These are phyloP conservation scores for Creontiades dilutus DNA, from an alignment of 2,888 invertebrate genomes.

Conservation along the genomic window DNA sequence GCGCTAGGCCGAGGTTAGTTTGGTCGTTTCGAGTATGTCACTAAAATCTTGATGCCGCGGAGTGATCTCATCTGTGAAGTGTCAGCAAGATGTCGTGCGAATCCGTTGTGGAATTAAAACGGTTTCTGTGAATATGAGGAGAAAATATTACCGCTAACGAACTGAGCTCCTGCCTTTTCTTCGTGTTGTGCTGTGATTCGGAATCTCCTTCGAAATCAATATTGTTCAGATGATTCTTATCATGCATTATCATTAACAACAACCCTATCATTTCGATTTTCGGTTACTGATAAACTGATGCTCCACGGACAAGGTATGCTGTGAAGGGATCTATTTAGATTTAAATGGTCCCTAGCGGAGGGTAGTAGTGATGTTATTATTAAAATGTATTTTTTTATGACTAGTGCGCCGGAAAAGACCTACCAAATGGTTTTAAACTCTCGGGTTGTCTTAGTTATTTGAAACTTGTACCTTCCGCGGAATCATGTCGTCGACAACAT, in stretches of 20 bases:
- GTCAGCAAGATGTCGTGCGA: slow-evolving; percentile 58
- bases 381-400: slow-evolving; percentile 59
- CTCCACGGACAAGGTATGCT: slow-evolving; percentile 41
- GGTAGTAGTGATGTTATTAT: slow-evolving; percentile 53
- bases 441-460: slow-evolving; percentile 42
- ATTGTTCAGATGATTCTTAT: slow-evolving; percentile 54
- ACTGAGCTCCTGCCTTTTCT: slow-evolving; percentile 26
- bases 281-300: slow-evolving; percentile 51
- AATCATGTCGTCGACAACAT: slow-evolving; percentile 84
- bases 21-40: slow-evolving; percentile 29
- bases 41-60: slow-evolving; percentile 52
- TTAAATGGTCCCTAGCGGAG: slow-evolving; percentile 51
- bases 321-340: slow-evolving; percentile 56
- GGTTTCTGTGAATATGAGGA: slow-evolving; percentile 56
- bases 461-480: slow-evolving; percentile 40
- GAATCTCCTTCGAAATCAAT: slow-evolving; percentile 52
- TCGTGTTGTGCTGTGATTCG: slow-evolving; percentile 61
- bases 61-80: slow-evolving; percentile 50
- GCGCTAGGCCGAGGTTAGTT: slow-evolving; percentile 45
- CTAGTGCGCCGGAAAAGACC: slow-evolving; percentile 55
- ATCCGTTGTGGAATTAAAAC: slow-evolving; percentile 56
- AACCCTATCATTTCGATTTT: slow-evolving; percentile 60
- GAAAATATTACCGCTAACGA: slow-evolving; percentile 40
- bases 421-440: slow-evolving; percentile 54
- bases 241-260: slow-evolving; percentile 62